Percentiles rank a stretch among this genome's conserved stretches.
These are phyloP conservation scores for Lithophane leautieri DNA, from an alignment of 2,888 invertebrate species.

Conservation along the genomic window DNA sequence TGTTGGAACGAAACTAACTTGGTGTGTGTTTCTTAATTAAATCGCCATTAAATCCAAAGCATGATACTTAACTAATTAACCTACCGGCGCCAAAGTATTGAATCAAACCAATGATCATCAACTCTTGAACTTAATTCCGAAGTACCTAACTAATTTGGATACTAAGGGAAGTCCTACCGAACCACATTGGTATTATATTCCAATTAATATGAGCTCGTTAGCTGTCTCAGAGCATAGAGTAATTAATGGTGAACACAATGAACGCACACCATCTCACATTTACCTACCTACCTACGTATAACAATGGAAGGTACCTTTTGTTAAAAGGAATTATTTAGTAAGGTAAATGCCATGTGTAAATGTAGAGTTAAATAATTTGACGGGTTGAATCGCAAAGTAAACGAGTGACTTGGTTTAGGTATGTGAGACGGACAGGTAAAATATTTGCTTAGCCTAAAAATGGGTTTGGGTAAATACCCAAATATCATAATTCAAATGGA, in stretches of 20 bases:
- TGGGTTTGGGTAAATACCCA: no score
- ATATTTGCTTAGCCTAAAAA: no score
- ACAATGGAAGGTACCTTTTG: constrained; percentile 28
- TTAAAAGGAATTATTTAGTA: constrained; percentile 13
- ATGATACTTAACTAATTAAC: not conserved
- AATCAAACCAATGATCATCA: constrained; percentile 1
- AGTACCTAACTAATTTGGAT: constrained; percentile 7
- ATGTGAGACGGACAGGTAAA: not conserved
- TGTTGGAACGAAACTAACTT: not conserved
- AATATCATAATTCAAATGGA: no score
- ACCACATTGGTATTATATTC: constrained; percentile 5
- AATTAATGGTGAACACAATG: constrained; percentile 38
- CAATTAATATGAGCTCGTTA: constrained; percentile 24
- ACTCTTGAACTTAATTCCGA: not conserved
- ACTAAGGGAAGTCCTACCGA: not conserved
- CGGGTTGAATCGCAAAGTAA: not conserved
- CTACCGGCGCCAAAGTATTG: not conserved
- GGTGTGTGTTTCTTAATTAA: not conserved
- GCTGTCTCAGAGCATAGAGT: constrained; percentile 2
- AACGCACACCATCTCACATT: constrained; percentile 1
- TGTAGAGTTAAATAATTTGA: not conserved
- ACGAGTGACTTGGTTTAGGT: not conserved
- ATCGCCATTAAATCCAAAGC: not conserved
- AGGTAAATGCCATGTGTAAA: constrained; percentile 4
- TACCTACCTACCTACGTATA: constrained; percentile 3